Conservation (phyloP, 2,113 vertebrate genomes). For the Aspidoscelis tigris region DNA sequence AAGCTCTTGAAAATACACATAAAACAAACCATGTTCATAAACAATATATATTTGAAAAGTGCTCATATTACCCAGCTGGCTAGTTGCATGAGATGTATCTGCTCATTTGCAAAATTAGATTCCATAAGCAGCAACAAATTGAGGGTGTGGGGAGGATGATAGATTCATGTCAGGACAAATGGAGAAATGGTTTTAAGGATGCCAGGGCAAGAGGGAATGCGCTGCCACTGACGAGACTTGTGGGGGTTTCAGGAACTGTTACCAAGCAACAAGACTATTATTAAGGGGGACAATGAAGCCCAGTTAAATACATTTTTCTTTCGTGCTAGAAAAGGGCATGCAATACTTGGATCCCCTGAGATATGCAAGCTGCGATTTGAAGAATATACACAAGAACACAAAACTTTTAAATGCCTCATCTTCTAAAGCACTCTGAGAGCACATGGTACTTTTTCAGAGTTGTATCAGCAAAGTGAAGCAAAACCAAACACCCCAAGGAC, state of each 20-base stretch:
- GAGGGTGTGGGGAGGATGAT: conserved; percentile 39
- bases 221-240: conserved; percentile 66
- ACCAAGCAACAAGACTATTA: conserved; percentile 79
- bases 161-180: conserved; percentile 70
- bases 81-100: conserved; percentile 62
- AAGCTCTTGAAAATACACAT: background rate
- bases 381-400: conserved; percentile 17
- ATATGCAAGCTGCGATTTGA: conserved; percentile 50
- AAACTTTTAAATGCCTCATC: conserved; percentile 34
- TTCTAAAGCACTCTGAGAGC: background rate
- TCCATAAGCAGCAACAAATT: conserved; percentile 73
- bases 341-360: conserved; percentile 58
- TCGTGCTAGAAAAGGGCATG: conserved; percentile 56
- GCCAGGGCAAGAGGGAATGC: conserved; percentile 60
- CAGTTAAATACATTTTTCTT: conserved; percentile 63
- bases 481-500: background rate
- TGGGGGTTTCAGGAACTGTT: conserved; percentile 69
- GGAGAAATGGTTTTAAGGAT: conserved; percentile 68
- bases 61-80: conserved; percentile 60
- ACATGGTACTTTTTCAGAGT: background rate
- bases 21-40: background rate
- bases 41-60: conserved; percentile 34
- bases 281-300: conserved; percentile 65
- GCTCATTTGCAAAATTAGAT: conserved; percentile 72
- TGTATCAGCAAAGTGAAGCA: background rate